A percentile compares a stretch with the other conserved stretches of the same genome.
These are phyloP conservation scores for Thelaira solivaga DNA, from an alignment of 2,888 invertebrate species.

Conservation along the genomic window DNA sequence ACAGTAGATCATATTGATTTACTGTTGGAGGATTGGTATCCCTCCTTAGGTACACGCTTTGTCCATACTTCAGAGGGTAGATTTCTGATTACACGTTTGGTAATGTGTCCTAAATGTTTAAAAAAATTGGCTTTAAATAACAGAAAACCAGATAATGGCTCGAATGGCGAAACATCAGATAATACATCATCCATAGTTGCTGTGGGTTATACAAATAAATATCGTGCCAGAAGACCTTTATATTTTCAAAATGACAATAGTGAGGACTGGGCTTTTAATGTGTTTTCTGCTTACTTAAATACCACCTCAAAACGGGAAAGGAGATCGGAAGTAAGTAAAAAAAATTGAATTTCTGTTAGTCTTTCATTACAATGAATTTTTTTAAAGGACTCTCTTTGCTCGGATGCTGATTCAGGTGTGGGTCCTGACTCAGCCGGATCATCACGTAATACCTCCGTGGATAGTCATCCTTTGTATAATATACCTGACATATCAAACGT, in stretches of 20 bases:
- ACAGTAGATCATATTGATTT: conserved; percentile 97
- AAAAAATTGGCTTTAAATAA: conserved; percentile 72
- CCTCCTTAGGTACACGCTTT: conserved; percentile 95
- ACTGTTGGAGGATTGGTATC: conserved; percentile 98
- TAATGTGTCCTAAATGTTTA: conserved; percentile 94
- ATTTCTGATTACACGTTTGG: conserved; percentile 93
- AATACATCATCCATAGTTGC: conserved; percentile 44
- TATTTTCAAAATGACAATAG: conserved; percentile 67
- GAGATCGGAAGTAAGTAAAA: conserved; percentile 66
- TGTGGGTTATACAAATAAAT: conserved; percentile 65
- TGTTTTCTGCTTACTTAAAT: conserved; percentile 72
- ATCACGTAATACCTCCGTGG: conserved; percentile 89
- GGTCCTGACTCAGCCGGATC: conserved; percentile 89
- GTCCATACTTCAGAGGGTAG: conserved; percentile 98
- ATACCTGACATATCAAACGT: conserved; percentile 74
- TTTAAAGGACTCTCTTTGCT: conserved; percentile 84
- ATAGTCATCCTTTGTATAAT: conserved; percentile 82
- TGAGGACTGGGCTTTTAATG: conserved; percentile 70
- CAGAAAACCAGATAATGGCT: conserved; percentile 39
- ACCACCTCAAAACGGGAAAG: conserved; percentile 71
- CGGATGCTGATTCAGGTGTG: conserved; percentile 92
- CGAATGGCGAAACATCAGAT: conserved; percentile 41
- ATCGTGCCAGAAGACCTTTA: conserved; percentile 65
- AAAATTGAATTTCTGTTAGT: background rate
- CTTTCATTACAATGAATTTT: conserved; percentile 2